Percentiles rank a stretch among this genome's conserved stretches.
These are phyloP conservation scores for Araneus ventricosus DNA, from an alignment of 1,140 invertebrate genomes.

Conservation along the genomic window DNA sequence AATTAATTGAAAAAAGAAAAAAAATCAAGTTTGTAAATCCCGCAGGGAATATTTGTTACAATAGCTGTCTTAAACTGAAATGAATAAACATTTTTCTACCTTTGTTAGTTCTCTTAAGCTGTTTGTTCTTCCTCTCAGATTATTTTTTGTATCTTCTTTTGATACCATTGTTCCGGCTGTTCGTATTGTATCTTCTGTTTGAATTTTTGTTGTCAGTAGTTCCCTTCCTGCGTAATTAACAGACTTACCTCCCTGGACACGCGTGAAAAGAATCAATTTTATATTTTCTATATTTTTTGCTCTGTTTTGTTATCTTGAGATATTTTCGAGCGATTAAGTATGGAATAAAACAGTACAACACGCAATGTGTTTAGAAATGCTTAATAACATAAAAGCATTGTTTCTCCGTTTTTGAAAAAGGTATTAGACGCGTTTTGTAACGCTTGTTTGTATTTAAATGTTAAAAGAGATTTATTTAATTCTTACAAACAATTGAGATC, in stretches of 20 bases:
- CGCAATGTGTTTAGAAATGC: neutral
- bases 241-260: neutral
- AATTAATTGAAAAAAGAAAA: constrained; percentile 4
- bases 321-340: neutral
- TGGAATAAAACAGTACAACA: neutral
- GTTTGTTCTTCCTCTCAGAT: neutral
- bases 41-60: neutral
- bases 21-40: neutral
- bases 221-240: neutral
- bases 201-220: neutral
- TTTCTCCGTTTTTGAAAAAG: too few relatives aligned
- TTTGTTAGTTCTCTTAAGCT: constrained; percentile 13
- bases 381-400: too few relatives aligned
- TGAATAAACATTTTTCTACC: constrained; percentile 1
- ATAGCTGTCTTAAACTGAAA: neutral
- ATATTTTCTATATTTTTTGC: neutral
- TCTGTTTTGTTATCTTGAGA: neutral
- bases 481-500: too few relatives aligned
- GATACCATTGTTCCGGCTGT: constrained; percentile 10
- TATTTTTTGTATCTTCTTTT: neutral
- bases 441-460: too few relatives aligned
- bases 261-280: neutral
- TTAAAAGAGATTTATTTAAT: too few relatives aligned
- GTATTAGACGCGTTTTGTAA: too few relatives aligned
- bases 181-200: neutral